Base-by-base conservation (phyloP, 2,797 vertebrate species). In the Myotis planiceps region DNA sequence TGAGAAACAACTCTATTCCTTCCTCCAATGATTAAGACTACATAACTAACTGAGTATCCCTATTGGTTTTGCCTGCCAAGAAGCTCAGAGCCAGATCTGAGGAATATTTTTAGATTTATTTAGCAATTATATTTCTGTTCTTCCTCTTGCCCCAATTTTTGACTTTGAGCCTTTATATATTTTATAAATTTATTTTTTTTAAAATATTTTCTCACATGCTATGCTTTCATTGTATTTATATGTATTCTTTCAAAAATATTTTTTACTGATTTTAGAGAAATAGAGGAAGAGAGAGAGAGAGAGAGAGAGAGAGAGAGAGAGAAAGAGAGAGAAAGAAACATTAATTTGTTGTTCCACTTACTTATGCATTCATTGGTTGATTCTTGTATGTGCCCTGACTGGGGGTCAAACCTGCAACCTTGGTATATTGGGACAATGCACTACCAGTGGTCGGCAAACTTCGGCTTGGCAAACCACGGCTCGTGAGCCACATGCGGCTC, bases 111-210 rank as follows among this genome's bases (percentile, higher is more conserved):
- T 37, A 90, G 60, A 92, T 55, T 63, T 82, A 25, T 49, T 92
- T 89, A 88, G 34, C 32, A 51, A 85, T 63, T 88, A 37, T 66
- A 69, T 84, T 84, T 93, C 19, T 87, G 39, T 65, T 88, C 74
- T 84, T 86, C 27, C 16, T 92, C 45, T 19, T 37, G 34, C 25
- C 25, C 14, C 60, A 68, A 25, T 29, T 60, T 75, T 92, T 79
- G 1, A 92, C 60, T 63, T 81, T 88, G 60, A 53, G 32, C 14
- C n/a, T 88, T 86, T 79, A 58, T 37, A 7, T 49, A 27, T 87
- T 23, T 88, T 53, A 60, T 74, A n/a, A 49, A 66, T 82, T 74
- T 42, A n/a, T n/a, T n/a, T 14, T 47, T n/a, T 86, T 94, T 92
- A 39, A 6, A 45, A 14, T 85, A 78, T 69, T 82, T 87, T 65